A percentile compares a stretch with the other conserved stretches of the same genome.
Conservation (phyloP, 2,888 invertebrate genomes). For the Desoria tigrina region DNA sequence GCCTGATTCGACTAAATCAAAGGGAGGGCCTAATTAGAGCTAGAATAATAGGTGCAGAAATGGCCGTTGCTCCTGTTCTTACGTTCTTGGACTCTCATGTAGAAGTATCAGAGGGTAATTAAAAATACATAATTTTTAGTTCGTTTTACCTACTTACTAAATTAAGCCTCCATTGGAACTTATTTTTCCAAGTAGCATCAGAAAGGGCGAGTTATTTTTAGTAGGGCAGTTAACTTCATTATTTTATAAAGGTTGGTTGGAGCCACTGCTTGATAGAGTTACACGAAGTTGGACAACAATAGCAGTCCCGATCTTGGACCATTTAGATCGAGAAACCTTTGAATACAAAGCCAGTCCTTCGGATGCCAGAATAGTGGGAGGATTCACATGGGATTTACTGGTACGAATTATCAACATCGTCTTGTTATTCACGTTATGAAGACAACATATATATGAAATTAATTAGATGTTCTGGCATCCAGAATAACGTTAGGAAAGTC, state of each 20-base stretch:
- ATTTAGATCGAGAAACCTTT: slow-evolving; percentile 88
- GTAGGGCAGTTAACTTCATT: too few species aligned
- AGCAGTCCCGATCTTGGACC: slow-evolving; percentile 94
- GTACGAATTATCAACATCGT: slow-evolving; percentile 56
- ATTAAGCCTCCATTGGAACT: too few species aligned
- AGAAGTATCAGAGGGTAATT: slow-evolving; percentile 79
- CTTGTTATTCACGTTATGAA: too few species aligned
- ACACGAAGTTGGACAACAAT: slow-evolving; percentile 82
- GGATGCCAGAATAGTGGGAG: slow-evolving; percentile 82
- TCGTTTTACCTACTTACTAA: too few species aligned
- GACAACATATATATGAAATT: too few species aligned
- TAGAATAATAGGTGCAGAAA: slow-evolving; percentile 80
- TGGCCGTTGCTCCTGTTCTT: slow-evolving; percentile 80
- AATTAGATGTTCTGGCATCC: too few species aligned
- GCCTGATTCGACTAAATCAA: neutral
- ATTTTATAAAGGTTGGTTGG: slow-evolving; percentile 82
- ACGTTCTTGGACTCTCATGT: slow-evolving; percentile 98
- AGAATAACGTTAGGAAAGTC: too few species aligned
- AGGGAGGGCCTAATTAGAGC: slow-evolving; percentile 86
- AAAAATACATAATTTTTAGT: too few species aligned
- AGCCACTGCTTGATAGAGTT: slow-evolving; percentile 86
- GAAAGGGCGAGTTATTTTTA: too few species aligned
- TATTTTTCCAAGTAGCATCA: too few species aligned
- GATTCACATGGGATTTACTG: slow-evolving; percentile 90
- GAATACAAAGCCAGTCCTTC: slow-evolving; percentile 87